Percentiles rank a stretch among this genome's conserved stretches.
These are phyloP conservation scores for Callinectes sapidus DNA, from an alignment of 2,888 invertebrate species.

Conservation along the genomic window DNA sequence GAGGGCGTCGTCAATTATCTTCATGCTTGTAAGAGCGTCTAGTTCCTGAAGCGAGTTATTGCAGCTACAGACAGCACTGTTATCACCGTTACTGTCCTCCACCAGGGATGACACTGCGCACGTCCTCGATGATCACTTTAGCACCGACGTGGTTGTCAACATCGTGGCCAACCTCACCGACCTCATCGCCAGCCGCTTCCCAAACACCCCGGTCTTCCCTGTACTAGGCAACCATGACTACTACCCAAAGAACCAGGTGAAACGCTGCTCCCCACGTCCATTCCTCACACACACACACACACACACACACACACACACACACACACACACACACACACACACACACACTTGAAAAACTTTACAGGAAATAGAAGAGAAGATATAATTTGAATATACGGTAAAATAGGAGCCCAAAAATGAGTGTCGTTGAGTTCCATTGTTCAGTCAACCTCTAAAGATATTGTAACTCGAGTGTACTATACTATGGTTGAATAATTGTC, in stretches of 20 bases:
- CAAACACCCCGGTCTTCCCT: slow-evolving; percentile 81
- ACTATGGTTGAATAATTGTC: too few relatives aligned
- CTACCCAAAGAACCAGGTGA: slow-evolving; percentile 64
- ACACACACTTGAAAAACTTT: background rate
- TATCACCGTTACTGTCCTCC: background rate
- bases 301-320: too few relatives aligned
- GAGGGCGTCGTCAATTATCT: background rate
- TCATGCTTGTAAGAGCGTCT: background rate
- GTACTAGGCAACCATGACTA: slow-evolving; percentile 88
- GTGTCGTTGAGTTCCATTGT: background rate
- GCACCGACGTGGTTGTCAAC: slow-evolving; percentile 74
- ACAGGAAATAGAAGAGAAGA: background rate
- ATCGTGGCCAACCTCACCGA: slow-evolving; percentile 79
- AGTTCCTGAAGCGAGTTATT: background rate
- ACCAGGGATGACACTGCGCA: slow-evolving; percentile 70
- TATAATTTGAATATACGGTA: background rate
- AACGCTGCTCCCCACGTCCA: background rate
- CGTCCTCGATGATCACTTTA: slow-evolving; percentile 55
- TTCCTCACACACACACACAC: background rate
- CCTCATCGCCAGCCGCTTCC: slow-evolving; percentile 77
- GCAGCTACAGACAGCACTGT: background rate
- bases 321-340: too few relatives aligned
- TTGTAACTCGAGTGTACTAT: background rate
- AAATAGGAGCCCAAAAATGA: background rate
- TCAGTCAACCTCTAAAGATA: background rate